A percentile compares a stretch with the other conserved stretches of the same genome.
These are phyloP conservation scores for Coendou prehensilis DNA, from an alignment of 2,797 vertebrate species.

Conservation along the genomic window DNA sequence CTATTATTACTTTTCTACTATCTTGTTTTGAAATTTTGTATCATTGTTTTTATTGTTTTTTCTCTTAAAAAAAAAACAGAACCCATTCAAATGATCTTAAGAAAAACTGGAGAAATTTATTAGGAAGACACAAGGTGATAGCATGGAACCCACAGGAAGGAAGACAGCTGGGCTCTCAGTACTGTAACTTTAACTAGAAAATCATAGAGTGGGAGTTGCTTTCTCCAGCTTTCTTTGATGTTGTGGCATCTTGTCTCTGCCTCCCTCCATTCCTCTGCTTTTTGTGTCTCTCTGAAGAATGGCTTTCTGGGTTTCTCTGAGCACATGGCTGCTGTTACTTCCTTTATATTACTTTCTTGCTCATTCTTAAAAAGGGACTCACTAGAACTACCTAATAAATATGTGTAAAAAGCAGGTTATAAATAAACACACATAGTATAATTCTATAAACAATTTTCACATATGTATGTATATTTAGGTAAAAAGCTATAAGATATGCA, in stretches of 20 bases:
- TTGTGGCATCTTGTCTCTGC: background rate
- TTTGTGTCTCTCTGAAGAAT: conserved; percentile 37
- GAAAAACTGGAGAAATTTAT: conserved; percentile 34
- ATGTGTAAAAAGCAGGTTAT: conserved; percentile 64
- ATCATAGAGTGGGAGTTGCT: background rate
- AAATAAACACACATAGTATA: conserved; percentile 63
- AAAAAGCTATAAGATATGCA: background rate
- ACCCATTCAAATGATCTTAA: conserved; percentile 23
- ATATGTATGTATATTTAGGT: background rate
- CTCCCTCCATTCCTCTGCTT: background rate
- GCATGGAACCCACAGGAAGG: background rate
- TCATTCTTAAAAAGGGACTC: conserved; percentile 77
- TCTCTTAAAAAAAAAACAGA: background rate
- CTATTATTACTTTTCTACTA: too few relatives aligned
- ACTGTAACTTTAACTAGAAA: conserved; percentile 19
- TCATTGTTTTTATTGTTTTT: too few relatives aligned
- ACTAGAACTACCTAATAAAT: conserved; percentile 74
- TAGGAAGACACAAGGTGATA: background rate
- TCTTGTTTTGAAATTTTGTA: too few relatives aligned
- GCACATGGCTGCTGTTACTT: background rate
- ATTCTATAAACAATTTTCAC: conserved; percentile 61
- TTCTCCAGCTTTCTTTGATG: conserved; percentile 7
- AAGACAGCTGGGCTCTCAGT: background rate
- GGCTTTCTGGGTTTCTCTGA: conserved; percentile 69
- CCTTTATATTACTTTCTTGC: conserved; percentile 51